Evolutionary conservation across 2,888 invertebrate genomes (phyloP).

Genomic region (Habrosyne pyritoides): DNA sequence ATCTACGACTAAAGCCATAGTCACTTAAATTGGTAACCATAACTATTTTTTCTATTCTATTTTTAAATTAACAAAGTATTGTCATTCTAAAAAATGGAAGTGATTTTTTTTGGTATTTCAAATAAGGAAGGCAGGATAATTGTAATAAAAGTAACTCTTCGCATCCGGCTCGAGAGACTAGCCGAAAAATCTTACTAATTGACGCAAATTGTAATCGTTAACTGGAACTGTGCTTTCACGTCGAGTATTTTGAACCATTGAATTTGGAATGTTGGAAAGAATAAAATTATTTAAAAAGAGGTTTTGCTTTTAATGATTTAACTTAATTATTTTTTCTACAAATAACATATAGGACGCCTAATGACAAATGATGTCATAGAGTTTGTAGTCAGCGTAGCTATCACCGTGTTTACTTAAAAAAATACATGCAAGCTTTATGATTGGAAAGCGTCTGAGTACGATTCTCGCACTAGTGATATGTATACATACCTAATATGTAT

Average conservation of each 20-base stretch:
- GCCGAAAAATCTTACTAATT: constrained; percentile 22
- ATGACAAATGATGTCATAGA: too few species aligned
- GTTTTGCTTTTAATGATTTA: background rate
- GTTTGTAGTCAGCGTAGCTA: too few species aligned
- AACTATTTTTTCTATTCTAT: too few species aligned
- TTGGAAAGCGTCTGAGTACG: too few species aligned
- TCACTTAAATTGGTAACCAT: background rate
- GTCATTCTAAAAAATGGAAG: too few species aligned
- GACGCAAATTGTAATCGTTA: constrained; percentile 26
- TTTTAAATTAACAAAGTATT: too few species aligned
- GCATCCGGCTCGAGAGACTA: background rate
- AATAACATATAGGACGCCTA: too few species aligned
- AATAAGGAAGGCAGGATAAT: background rate
- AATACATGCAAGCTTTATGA: too few species aligned
- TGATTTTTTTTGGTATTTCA: background rate
- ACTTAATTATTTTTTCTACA: background rate
- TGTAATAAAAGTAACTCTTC: background rate
- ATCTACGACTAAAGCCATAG: too few species aligned
- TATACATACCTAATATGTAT: too few species aligned
- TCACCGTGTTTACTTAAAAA: too few species aligned
- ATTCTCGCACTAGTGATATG: too few species aligned
- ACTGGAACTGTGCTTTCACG: constrained; percentile 25
- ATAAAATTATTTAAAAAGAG: background rate
- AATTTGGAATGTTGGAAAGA: constrained; percentile 1
- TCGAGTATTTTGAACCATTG: constrained; percentile 14